phyloP scores from a whole-genome alignment of 2,888 invertebrate genomes.

The Glomeris marginata region DNA sequence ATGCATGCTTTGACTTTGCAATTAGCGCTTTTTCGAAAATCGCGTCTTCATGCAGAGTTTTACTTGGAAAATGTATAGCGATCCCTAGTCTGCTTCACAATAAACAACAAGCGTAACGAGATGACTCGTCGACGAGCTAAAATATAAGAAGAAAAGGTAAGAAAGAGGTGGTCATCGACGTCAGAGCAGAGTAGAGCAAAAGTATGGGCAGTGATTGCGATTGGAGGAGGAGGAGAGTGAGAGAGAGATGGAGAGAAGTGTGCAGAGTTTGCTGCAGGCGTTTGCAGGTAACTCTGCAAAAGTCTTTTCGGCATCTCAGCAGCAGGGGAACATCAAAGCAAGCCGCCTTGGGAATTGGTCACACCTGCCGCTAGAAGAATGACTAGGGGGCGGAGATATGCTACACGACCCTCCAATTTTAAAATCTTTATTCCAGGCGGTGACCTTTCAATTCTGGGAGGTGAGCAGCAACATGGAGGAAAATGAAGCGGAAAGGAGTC shows the following conservation, averaged over 20 bases:
- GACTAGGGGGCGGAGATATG: conserved; percentile 6
- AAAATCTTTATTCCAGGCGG: conserved; percentile 7
- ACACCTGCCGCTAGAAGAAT: conserved; percentile 13
- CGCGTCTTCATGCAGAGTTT: too few species aligned
- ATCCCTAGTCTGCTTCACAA: too few species aligned
- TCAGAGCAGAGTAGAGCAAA: neutral
- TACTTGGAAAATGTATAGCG: too few species aligned
- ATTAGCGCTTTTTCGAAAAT: too few species aligned
- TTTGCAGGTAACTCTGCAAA: neutral
- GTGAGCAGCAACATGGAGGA: too few species aligned
- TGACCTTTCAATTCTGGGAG: too few species aligned
- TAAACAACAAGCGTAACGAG: too few species aligned
- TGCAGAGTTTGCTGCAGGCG: neutral
- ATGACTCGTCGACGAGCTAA: too few species aligned
- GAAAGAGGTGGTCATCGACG: neutral
- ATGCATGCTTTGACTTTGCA: too few species aligned
- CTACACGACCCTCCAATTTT: conserved; percentile 11
- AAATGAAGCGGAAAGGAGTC: too few species aligned
- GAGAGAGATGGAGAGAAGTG: neutral
- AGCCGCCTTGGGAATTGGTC: conserved; percentile 14
- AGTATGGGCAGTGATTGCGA: neutral
- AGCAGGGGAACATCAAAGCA: conserved; percentile 9
- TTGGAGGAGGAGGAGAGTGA: neutral
- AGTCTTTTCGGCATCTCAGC: conserved; percentile 4
- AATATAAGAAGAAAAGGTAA: neutral